Evolutionary conservation across 2,888 invertebrate species (phyloP), one percentile per base, ranked within the genome.

Genomic region (Campaea margaritaria): DNA sequence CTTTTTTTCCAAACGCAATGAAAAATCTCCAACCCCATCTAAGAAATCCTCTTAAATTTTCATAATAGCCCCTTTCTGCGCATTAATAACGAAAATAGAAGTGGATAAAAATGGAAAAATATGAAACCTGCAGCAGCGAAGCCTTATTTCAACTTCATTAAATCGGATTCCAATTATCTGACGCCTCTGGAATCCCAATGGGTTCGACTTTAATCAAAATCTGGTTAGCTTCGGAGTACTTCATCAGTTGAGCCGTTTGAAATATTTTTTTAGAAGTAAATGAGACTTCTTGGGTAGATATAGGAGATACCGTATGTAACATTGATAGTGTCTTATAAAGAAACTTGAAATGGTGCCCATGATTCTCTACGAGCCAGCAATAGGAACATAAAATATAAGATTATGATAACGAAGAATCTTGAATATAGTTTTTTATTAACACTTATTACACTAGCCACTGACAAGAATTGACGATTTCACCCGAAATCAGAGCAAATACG

Each of bases 141-240:
- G 41, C 48, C 53, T 49, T 58, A 58, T 53, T 58, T 58, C 58
- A 52, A 64, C 62, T 64, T 64, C 62, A 67, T 64, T 64, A 58
- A 65, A 64, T 61, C 54, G 62, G 28, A 58, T 59, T 61, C 66
- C 68, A 68, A 68, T 68, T 68, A 68, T 68, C 57, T 55, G 61
- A 60, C 60, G 64, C 55, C 56, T 62, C 57, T 55, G 48, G 62
- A 64, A 66, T 66, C 62, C 68, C 64, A 43, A 51, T 34, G 55
- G 66, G 51, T 42, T 66, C 45, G 43, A 41, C 44, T 63, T 68
- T 68, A 61, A 68, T 66, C 62, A 62, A 64, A 64, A 56, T 46
- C 61, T 55, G 34, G 46, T 48, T 38, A 15, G n/a, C 21, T 38
- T n/a, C n/a, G 4, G 15, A 28, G 13, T 36, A n/a, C 36, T 12